Base-by-base conservation (phyloP, 2,113 vertebrate genomes). In the Panurus biarmicus region DNA sequence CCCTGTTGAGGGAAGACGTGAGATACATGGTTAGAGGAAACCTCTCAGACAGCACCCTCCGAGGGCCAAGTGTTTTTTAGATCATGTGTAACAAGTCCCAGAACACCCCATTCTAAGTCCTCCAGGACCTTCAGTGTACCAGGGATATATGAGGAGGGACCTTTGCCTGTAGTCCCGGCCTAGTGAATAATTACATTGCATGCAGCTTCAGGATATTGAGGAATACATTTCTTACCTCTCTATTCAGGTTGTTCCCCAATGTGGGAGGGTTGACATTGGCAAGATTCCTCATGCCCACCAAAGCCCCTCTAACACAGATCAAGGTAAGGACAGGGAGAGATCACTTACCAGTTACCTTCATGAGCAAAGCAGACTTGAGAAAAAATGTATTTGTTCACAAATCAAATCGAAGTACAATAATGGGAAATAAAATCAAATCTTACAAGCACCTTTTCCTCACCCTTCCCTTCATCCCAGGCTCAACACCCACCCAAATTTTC, bases 361-460 rank as follows among this genome's bases (percentile, higher is more conserved):
- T 9, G 36, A 26, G 11, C 17, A 57, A 26, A 72, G 33, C 7
- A 42, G 14, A 50, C 12, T 42, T 0, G 0, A 65, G 42, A 64
- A 35, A 72, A 62, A 79, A 64, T 22, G 0, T 10, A 22, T 3
- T 25, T 38, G 53, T 78, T 29, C 36, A 36, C 31, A 50, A 57
- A 88, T 58, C 18, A 36, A 57, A 58, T 73, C 6, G 1, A 15
- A 44, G 15, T 24, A 29, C 15, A 35, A 33, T 20, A 50, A 72
- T 15, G 12, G 10, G 31, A 36, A 56, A 56, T 31, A 35, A 61
- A 54, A 24, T 16, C 5, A 51, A 78, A 56, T 12, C 21, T 26
- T 64, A 64, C 12, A 79, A 57, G 11, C 18, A 26, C 11, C 12
- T 50, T 72, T 50, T 2, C 11, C 6, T 14, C 5, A 48, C 6